These are phyloP conservation scores for Athalia circularis DNA, from an alignment of 2,888 invertebrate genomes.

Conservation along the genomic window DNA sequence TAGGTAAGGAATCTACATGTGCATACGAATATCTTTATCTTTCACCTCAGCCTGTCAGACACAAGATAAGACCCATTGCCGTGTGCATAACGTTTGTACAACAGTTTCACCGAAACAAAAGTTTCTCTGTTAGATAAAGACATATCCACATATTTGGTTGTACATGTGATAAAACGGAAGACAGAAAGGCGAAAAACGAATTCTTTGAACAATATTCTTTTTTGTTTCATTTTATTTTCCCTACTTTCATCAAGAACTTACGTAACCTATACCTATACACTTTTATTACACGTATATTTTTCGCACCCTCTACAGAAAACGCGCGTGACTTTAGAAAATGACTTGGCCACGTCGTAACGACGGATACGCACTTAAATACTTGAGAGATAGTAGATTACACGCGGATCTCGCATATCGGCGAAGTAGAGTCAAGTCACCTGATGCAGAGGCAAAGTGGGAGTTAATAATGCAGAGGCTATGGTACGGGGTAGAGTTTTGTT, in stretches of 20 bases:
- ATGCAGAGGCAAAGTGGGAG: constrained; percentile 26
- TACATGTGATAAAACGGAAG: neutral
- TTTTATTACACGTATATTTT: too few relatives aligned
- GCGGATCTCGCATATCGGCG: neutral
- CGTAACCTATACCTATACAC: neutral
- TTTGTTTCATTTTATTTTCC: neutral
- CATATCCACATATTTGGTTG: neutral
- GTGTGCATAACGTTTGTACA: neutral
- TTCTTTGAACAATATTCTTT: neutral
- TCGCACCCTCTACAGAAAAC: neutral
- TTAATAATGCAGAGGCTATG: constrained; percentile 37
- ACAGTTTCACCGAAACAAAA: constrained; percentile 6
- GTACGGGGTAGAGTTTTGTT: constrained; percentile 25
- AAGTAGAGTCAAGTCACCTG: constrained; percentile 23
- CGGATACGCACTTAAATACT: neutral
- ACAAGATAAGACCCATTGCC: constrained; percentile 15
- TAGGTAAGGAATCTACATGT: neutral
- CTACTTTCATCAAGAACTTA: neutral
- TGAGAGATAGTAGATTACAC: neutral
- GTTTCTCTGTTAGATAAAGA: constrained; percentile 9
- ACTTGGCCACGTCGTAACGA: neutral
- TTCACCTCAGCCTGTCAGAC: constrained; percentile 43
- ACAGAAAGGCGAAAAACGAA: neutral
- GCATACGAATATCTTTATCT: constrained; percentile 20
- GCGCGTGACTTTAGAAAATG: neutral